Evolutionary conservation across 1,140 invertebrate species (phyloP).

Genomic region (Nylanderia fulva): DNA sequence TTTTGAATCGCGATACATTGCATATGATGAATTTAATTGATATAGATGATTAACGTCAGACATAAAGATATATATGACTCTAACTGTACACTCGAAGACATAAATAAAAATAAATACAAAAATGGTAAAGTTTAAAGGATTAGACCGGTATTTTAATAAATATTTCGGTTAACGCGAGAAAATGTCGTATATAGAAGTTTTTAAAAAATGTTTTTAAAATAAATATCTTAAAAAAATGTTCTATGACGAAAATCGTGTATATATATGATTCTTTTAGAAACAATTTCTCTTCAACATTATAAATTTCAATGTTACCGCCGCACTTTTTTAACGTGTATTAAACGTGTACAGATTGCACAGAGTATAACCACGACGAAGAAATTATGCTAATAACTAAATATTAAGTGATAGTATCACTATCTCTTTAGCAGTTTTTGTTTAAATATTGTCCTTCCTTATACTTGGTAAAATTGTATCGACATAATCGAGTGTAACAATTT

Average conservation of each 20-base stretch:
- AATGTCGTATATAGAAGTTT: not conserved
- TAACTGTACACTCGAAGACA: not conserved
- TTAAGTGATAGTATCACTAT: slow-evolving; percentile 24
- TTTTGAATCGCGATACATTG: not conserved
- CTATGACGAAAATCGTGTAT: not conserved
- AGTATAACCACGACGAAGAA: slow-evolving; percentile 32
- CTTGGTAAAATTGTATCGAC: not conserved
- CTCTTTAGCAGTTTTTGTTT: slow-evolving; percentile 26
- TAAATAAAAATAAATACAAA: slow-evolving; percentile 17
- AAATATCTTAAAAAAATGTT: slow-evolving; percentile 22
- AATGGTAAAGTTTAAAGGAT: slow-evolving; percentile 17
- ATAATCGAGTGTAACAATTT: slow-evolving; percentile 58
- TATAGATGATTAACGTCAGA: not conserved
- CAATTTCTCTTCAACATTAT: slow-evolving; percentile 27
- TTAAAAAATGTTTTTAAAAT: slow-evolving; percentile 12
- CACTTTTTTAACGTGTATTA: slow-evolving; percentile 9
- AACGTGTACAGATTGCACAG: slow-evolving; percentile 25
- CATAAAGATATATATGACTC: slow-evolving; percentile 1
- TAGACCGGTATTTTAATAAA: not conserved
- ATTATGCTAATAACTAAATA: slow-evolving; percentile 37
- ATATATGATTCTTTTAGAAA: not conserved
- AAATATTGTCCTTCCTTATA: slow-evolving; percentile 24
- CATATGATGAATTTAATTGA: not conserved
- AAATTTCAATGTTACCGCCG: slow-evolving; percentile 43
- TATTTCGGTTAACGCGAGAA: not conserved